Evolutionary conservation across 2,888 invertebrate species (phyloP).

Genomic region (Endotricha flammealis): DNA sequence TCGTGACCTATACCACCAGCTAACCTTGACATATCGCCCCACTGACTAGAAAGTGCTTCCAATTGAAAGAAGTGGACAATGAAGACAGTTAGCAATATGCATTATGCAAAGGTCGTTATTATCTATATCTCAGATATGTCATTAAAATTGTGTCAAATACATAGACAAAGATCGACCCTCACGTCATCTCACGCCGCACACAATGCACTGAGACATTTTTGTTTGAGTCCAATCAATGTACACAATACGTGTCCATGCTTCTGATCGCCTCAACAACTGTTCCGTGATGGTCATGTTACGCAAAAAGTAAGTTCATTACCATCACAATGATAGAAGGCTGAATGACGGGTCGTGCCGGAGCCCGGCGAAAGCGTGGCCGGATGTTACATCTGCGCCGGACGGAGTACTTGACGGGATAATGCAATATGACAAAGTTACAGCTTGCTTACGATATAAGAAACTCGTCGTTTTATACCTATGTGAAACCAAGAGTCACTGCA

Average conservation of each 20-base stretch:
- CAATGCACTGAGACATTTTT: too few species aligned
- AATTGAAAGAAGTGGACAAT: conserved; percentile 36
- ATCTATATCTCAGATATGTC: neutral
- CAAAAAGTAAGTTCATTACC: conserved; percentile 20
- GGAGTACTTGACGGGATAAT: conserved; percentile 5
- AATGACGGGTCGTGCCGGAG: conserved; percentile 7
- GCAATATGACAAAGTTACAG: neutral
- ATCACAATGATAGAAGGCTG: conserved; percentile 14
- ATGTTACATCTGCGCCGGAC: conserved; percentile 10
- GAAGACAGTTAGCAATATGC: conserved; percentile 10
- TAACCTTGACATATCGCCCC: conserved; percentile 69
- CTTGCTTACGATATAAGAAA: too few species aligned
- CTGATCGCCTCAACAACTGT: conserved; percentile 2
- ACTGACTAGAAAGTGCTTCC: conserved; percentile 50
- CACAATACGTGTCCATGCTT: conserved; percentile 7
- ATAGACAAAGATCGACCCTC: too few species aligned
- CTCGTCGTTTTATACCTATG: too few species aligned
- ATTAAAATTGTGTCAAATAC: neutral
- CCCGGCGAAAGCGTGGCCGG: conserved; percentile 14
- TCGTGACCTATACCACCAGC: conserved; percentile 32
- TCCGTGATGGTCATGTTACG: conserved; percentile 13
- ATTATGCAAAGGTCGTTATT: neutral
- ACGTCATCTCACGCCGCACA: too few species aligned
- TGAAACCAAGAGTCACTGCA: too few species aligned
- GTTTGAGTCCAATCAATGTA: too few species aligned